phyloP scores from a whole-genome alignment of 2,797 vertebrate genomes.

The Siniperca undulata region DNA sequence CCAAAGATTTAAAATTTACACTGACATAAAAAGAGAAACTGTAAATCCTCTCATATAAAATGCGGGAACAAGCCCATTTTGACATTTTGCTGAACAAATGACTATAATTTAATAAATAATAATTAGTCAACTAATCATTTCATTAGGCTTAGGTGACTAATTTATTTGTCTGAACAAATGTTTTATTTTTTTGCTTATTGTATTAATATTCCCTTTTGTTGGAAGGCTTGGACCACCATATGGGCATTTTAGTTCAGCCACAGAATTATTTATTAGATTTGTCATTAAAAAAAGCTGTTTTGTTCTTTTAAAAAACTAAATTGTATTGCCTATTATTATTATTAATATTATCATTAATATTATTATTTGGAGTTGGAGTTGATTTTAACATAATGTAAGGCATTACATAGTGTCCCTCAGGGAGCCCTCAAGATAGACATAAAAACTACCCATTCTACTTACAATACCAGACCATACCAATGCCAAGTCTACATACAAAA shows the following conservation, averaged over 20 bases:
- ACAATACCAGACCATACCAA: neutral
- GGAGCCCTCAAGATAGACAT: neutral
- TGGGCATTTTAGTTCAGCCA: neutral
- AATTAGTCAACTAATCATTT: neutral
- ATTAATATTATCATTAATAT: neutral
- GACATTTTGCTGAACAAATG: neutral
- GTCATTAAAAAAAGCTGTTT: neutral
- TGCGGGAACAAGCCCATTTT: neutral
- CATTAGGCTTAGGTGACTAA: neutral
- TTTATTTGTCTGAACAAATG: neutral
- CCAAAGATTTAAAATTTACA: neutral
- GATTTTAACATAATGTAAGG: neutral
- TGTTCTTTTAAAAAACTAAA: neutral
- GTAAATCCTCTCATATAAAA: neutral
- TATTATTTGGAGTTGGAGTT: neutral
- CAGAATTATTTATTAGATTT: neutral
- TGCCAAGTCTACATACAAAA: neutral
- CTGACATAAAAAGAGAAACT: constrained; percentile 1
- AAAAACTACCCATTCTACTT: neutral
- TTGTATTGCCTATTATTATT: neutral
- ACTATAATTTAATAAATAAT: neutral
- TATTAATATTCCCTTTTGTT: neutral
- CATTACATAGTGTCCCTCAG: neutral
- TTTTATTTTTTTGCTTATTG: neutral
- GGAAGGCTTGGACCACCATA: neutral